Conservation (phyloP, 2,113 vertebrate species). For the Marmota flaviventris region DNA sequence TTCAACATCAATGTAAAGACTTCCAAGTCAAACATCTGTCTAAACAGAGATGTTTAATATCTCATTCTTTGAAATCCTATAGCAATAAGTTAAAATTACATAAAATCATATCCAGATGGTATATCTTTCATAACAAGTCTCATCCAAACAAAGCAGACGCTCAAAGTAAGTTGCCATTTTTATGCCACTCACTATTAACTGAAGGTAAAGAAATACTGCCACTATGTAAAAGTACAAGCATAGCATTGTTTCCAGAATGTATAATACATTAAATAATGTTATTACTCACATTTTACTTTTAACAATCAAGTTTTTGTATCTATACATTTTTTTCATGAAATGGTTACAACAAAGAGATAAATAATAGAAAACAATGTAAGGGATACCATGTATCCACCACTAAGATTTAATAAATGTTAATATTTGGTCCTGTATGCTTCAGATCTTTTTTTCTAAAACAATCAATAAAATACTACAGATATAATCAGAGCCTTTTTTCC, state of each 20-base stretch:
- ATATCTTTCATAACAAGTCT: constrained; percentile 70
- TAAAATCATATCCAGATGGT: constrained; percentile 80
- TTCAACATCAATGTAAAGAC: constrained; percentile 71
- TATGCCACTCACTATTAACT: constrained; percentile 61
- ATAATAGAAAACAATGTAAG: constrained; percentile 12
- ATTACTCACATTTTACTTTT: constrained; percentile 17
- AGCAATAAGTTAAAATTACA: constrained; percentile 64
- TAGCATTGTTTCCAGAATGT: constrained; percentile 27
- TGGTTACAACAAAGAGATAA: not conserved
- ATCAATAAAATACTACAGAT: constrained; percentile 14
- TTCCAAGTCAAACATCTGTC: constrained; percentile 68
- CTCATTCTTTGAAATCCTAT: constrained; percentile 70
- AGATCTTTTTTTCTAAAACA: not conserved
- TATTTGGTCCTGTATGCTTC: not conserved
- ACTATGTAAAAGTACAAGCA: constrained; percentile 29
- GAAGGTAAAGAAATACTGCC: constrained; percentile 22
- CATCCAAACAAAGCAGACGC: constrained; percentile 71
- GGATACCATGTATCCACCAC: not conserved
- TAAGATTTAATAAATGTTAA: not conserved
- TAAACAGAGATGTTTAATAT: constrained; percentile 69
- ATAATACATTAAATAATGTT: constrained; percentile 38
- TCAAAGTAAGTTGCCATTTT: constrained; percentile 68
- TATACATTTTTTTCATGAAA: constrained; percentile 47
- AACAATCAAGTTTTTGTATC: not conserved
- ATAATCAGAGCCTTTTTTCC: not conserved